Base-by-base conservation (phyloP, 2,888 invertebrate species). In the Hydroisotoma schaefferi region DNA sequence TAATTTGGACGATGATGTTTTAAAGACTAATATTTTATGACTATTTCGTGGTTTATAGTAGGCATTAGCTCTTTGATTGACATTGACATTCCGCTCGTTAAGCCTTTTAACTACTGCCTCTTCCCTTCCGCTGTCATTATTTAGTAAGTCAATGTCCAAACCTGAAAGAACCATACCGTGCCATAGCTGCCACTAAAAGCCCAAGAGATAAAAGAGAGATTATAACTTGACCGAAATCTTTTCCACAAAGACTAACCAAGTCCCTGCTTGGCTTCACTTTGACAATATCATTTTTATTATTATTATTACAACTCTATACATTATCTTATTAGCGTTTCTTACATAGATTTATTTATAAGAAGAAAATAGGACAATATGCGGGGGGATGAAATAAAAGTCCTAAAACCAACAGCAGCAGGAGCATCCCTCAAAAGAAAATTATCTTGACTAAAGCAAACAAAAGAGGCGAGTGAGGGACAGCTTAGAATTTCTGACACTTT, bases 121-220 rank as follows among this genome's bases (percentile, higher is more conserved):
- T 52, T 33, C 37, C 51, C 49, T 37, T 37, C 37, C 37, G 20
- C 51, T 52, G 51, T 52, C 51, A 52, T 52, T 52, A 52, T 52
- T 52, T 37, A 22, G 20, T n/a, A n/a, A n/a, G 40, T 52, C 37
- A 33, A 52, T 52, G 51, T 52, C 51, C 51, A 27, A n/a, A 8
- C n/a, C n/a, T 5, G 5, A 47, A 5, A 52, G 29, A 33, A 6
- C 33, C 37, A 33, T 33, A 18, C 51, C 51, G 37, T 52, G 40
- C 40, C 40, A 40, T 40, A n/a, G n/a, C n/a, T n/a, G n/a, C n/a
- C n/a, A n/a, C n/a, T 26, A 18, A 47, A 33, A 25, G 12, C 46
- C 37, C 29, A 6, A 37, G 29, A 52, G 51, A 52, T 52, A 52
- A 52, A 52, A 52, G 37, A 52, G 29, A 52, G 51, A 52, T 52